These are phyloP conservation scores for Cephus cinctus DNA, from an alignment of 1,140 invertebrate species.

Conservation along the genomic window DNA sequence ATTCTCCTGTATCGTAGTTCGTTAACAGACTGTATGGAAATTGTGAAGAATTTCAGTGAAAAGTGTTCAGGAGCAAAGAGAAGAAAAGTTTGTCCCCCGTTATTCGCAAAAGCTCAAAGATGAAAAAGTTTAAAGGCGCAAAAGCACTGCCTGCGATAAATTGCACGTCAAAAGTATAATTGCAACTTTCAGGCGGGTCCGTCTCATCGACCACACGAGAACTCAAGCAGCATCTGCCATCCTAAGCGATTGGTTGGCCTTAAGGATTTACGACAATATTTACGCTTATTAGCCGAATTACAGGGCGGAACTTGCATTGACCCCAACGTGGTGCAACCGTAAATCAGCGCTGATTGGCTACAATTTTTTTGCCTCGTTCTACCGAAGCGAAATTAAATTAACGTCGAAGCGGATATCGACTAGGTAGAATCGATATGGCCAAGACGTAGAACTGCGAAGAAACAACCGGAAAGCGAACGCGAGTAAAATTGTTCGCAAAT, in stretches of 20 bases:
- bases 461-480: too few relatives aligned
- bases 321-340: slow-evolving; percentile 11
- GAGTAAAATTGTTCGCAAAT: too few relatives aligned
- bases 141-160: too few relatives aligned
- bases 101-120: too few relatives aligned
- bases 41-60: too few relatives aligned
- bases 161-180: slow-evolving; percentile 29
- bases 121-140: too few relatives aligned
- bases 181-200: slow-evolving; percentile 27
- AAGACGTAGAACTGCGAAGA: neutral
- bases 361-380: slow-evolving; percentile 15
- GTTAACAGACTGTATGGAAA: too few relatives aligned
- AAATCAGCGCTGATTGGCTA: slow-evolving; percentile 18
- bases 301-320: neutral
- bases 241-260: neutral
- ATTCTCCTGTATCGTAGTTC: too few relatives aligned
- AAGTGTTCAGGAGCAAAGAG: too few relatives aligned
- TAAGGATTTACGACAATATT: slow-evolving; percentile 26
- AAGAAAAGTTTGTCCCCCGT: slow-evolving; percentile 6
- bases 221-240: neutral
- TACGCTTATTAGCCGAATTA: slow-evolving; percentile 22
- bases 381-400: neutral
- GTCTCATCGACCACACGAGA: neutral
- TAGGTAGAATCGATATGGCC: too few relatives aligned
- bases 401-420: too few relatives aligned